phyloP scores from a whole-genome alignment of 2,797 vertebrate genomes.

The Enteromius anoplus region DNA sequence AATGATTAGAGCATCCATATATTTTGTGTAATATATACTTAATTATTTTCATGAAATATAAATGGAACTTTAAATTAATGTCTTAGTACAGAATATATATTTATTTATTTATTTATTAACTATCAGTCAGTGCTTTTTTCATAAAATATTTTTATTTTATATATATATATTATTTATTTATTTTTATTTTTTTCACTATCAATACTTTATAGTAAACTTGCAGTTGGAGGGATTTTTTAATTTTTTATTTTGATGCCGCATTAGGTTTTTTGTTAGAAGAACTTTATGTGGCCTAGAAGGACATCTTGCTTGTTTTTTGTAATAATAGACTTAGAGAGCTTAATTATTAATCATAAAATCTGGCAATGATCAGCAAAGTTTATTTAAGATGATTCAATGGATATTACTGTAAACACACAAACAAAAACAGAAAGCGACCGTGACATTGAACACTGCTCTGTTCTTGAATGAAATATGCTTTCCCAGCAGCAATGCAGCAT shows the following conservation, averaged over 20 bases:
- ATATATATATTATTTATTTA: no score
- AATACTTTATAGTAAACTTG: background rate
- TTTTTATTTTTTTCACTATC: no score
- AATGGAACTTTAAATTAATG: background rate
- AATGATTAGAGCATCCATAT: background rate
- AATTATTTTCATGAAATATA: background rate
- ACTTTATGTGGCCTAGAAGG: background rate
- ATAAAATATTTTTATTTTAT: no score
- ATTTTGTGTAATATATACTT: background rate
- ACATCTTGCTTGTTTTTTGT: background rate
- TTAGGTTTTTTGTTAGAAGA: background rate
- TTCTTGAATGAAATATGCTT: slow-evolving; percentile 44
- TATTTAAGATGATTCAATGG: background rate
- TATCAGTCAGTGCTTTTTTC: no score
- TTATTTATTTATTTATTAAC: no score
- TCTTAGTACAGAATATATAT: background rate
- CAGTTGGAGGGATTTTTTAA: background rate
- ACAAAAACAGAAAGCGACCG: background rate
- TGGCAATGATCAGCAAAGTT: background rate
- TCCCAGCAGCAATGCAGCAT: slow-evolving; percentile 22
- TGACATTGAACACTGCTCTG: slow-evolving; percentile 47
- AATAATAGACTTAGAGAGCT: background rate
- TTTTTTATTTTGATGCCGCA: background rate
- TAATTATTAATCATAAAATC: background rate
- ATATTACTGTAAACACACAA: background rate